A percentile compares a stretch with the other conserved stretches of the same genome.
phyloP scores from a whole-genome alignment of 2,113 vertebrate genomes.

The Aspidoscelis tigris region DNA sequence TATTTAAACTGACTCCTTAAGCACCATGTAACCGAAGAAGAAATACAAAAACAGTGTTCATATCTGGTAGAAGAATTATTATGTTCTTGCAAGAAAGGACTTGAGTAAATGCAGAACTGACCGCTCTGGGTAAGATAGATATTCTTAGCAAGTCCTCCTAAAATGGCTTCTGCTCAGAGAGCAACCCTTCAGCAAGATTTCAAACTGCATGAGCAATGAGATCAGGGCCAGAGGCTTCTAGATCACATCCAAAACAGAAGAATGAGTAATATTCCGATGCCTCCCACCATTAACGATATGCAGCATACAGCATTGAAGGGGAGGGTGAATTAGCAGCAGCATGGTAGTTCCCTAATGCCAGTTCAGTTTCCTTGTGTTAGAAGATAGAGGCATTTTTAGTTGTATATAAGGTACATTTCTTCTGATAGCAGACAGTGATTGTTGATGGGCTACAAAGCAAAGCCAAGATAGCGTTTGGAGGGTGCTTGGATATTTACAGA shows the following conservation, averaged over 20 bases:
- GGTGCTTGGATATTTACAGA: no score
- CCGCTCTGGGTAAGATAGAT: conserved; percentile 21
- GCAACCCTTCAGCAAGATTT: conserved; percentile 37
- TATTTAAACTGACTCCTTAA: background rate
- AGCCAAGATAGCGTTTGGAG: no score
- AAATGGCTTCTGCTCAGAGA: conserved; percentile 35
- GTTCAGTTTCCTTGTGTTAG: conserved; percentile 46
- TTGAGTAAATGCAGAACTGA: conserved; percentile 3
- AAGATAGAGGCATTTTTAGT: background rate
- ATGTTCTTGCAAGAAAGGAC: background rate
- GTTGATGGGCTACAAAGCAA: background rate
- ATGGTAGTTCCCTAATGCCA: conserved; percentile 42
- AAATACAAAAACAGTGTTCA: background rate
- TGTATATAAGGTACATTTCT: background rate
- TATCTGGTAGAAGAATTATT: background rate
- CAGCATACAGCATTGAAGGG: conserved; percentile 17
- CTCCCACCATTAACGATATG: conserved; percentile 51
- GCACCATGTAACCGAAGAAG: conserved; percentile 14
- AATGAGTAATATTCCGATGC: conserved; percentile 48
- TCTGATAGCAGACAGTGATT: background rate
- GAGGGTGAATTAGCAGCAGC: conserved; percentile 17
- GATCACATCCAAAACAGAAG: conserved; percentile 37
- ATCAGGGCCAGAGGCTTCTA: conserved; percentile 41
- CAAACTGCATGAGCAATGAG: conserved; percentile 31
- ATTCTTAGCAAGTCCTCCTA: conserved; percentile 33